Percentiles rank a stretch among this genome's conserved stretches.
phyloP scores from a whole-genome alignment of 2,113 vertebrate species.

The Symphodus melops region DNA sequence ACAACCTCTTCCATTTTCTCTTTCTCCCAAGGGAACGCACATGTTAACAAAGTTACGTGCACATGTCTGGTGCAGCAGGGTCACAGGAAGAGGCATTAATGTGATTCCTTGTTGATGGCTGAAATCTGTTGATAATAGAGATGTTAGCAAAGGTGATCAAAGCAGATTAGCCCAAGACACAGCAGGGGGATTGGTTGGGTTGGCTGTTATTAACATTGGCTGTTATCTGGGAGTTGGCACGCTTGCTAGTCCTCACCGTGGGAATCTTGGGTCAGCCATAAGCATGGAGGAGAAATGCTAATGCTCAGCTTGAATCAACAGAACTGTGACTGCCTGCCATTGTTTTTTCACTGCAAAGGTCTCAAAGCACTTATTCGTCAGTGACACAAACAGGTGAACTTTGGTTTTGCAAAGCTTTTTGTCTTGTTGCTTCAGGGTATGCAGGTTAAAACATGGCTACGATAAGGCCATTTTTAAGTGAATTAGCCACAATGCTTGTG shows the following conservation, averaged over 20 bases:
- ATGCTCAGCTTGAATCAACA: slow-evolving; percentile 79
- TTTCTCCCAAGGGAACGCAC: slow-evolving; percentile 59
- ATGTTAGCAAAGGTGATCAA: slow-evolving; percentile 87
- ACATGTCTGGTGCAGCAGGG: slow-evolving; percentile 58
- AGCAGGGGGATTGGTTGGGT: slow-evolving; percentile 75
- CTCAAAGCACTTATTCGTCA: slow-evolving; percentile 57
- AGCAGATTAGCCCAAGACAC: slow-evolving; percentile 85
- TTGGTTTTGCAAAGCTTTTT: slow-evolving; percentile 33
- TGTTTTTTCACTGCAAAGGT: slow-evolving; percentile 71
- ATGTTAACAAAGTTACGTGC: slow-evolving; percentile 47
- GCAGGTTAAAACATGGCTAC: background rate
- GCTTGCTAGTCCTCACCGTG: slow-evolving; percentile 71
- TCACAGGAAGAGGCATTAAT: slow-evolving; percentile 80
- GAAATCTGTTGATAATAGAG: slow-evolving; percentile 87
- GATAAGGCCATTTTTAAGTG: slow-evolving; percentile 6
- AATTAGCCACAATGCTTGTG: background rate
- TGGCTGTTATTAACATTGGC: slow-evolving; percentile 80
- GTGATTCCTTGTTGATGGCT: slow-evolving; percentile 83
- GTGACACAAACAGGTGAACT: slow-evolving; percentile 54
- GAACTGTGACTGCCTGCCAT: slow-evolving; percentile 62
- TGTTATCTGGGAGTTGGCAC: slow-evolving; percentile 72
- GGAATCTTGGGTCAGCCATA: slow-evolving; percentile 83
- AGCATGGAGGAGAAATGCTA: slow-evolving; percentile 82
- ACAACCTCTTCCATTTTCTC: slow-evolving; percentile 39
- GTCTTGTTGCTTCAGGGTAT: slow-evolving; percentile 8